Conservation (phyloP, 2,888 invertebrate species). For the Scotopteryx bipunctaria region DNA sequence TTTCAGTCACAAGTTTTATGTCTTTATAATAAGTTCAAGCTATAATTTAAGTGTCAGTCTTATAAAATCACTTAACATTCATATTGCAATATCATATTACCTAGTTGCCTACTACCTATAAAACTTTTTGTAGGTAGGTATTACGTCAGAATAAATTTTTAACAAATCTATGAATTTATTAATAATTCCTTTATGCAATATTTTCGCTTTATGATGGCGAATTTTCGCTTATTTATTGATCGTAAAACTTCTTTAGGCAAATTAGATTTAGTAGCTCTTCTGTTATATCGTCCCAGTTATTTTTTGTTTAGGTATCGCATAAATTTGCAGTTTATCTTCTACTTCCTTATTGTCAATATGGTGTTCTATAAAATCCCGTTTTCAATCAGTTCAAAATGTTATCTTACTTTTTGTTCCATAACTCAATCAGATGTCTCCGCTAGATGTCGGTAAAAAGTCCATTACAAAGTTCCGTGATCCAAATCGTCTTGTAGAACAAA, state of each 20-base stretch:
- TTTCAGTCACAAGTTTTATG: slow-evolving; percentile 11
- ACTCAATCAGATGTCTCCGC: slow-evolving; percentile 24
- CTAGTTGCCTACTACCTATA: slow-evolving; percentile 21
- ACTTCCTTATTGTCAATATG: slow-evolving; percentile 5
- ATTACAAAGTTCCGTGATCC: slow-evolving; percentile 36
- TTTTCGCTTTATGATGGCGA: slow-evolving; percentile 25
- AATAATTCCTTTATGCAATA: slow-evolving; percentile 27
- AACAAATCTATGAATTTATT: slow-evolving; percentile 25
- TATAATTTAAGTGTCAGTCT: slow-evolving; percentile 17
- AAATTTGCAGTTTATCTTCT: slow-evolving; percentile 1
- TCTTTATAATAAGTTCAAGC: slow-evolving; percentile 14
- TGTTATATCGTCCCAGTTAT: slow-evolving; percentile 11
- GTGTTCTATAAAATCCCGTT: slow-evolving; percentile 7
- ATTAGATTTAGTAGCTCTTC: slow-evolving; percentile 13
- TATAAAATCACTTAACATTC: slow-evolving; percentile 18
- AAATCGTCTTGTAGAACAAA: slow-evolving; percentile 35
- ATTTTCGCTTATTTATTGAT: slow-evolving; percentile 29
- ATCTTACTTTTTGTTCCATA: slow-evolving; percentile 25
- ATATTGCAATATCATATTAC: slow-evolving; percentile 23
- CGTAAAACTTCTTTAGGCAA: slow-evolving; percentile 13
- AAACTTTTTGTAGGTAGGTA: slow-evolving; percentile 24
- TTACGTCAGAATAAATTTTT: slow-evolving; percentile 29
- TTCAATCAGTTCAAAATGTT: slow-evolving; percentile 10
- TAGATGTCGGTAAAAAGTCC: slow-evolving; percentile 20
- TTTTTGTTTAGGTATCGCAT: not conserved